phyloP scores from a whole-genome alignment of 2,888 invertebrate genomes.

The Rhopalosiphum nymphaeae region DNA sequence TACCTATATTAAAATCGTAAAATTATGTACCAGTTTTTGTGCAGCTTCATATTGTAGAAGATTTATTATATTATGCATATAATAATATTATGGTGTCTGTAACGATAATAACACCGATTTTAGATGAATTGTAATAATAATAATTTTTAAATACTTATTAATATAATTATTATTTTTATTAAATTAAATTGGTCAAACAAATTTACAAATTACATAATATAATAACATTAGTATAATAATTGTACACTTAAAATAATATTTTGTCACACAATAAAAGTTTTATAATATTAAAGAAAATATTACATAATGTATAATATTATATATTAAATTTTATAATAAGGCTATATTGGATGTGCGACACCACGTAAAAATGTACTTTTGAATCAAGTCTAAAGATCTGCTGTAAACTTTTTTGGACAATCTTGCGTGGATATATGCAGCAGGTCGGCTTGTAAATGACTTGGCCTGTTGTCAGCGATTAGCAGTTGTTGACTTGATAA shows the following conservation, averaged over 20 bases:
- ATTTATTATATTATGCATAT: neutral
- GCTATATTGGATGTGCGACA: neutral
- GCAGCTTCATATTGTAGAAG: neutral
- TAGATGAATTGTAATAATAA: neutral
- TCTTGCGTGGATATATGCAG: neutral
- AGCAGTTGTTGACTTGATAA: neutral
- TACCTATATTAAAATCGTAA: neutral
- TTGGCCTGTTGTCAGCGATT: neutral
- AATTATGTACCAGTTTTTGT: neutral
- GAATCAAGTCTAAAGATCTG: neutral
- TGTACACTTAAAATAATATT: constrained; percentile 3
- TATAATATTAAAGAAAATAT: neutral
- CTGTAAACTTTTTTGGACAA: neutral
- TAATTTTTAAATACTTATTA: neutral
- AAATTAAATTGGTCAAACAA: neutral
- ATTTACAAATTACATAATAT: neutral
- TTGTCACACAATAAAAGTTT: neutral
- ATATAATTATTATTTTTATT: neutral
- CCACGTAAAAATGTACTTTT: neutral
- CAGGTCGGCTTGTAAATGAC: neutral
- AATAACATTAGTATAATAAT: constrained; percentile 8
- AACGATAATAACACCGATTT: neutral
- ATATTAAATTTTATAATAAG: neutral
- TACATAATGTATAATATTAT: neutral
- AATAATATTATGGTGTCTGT: neutral